Percentiles rank a stretch among this genome's conserved stretches.
These are phyloP conservation scores for Trididemnum nubilum DNA, from an alignment of 23 tunicate genomes.

Conservation along the genomic window DNA sequence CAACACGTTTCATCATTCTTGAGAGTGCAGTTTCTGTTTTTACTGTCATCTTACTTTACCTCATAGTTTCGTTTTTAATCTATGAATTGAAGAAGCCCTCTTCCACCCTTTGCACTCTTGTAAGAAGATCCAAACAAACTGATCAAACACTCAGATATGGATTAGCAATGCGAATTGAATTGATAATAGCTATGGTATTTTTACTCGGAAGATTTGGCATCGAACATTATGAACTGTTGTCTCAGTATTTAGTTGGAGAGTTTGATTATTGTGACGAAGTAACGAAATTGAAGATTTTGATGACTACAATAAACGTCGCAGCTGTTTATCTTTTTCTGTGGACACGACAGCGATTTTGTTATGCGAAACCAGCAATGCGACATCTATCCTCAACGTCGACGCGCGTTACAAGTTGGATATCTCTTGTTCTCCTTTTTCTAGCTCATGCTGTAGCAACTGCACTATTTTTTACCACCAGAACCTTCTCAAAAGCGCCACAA, in stretches of 20 bases:
- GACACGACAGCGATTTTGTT: conserved; percentile 1
- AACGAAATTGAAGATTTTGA: not conserved
- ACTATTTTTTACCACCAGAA: not conserved
- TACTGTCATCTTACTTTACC: not conserved
- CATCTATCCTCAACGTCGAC: conserved; percentile 5
- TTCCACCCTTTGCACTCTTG: too few species aligned
- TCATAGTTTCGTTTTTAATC: not conserved
- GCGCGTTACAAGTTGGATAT: not conserved
- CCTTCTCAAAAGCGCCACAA: not conserved
- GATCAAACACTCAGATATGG: not conserved
- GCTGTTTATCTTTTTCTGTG: conserved; percentile 22
- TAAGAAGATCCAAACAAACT: not conserved
- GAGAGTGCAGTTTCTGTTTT: not conserved
- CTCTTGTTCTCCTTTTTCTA: not conserved
- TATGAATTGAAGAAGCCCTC: conserved; percentile 8
- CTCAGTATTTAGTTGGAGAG: not conserved
- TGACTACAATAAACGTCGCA: not conserved
- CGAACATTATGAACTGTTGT: conserved; percentile 3
- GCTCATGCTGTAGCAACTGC: not conserved
- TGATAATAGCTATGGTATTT: not conserved
- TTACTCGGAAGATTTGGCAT: not conserved
- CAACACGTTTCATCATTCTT: not conserved
- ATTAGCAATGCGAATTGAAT: not conserved
- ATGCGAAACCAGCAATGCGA: conserved; percentile 1
- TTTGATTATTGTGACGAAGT: not conserved